phyloP scores from a whole-genome alignment of 2,113 vertebrate species.

The Xiphorhynchus elegans region DNA sequence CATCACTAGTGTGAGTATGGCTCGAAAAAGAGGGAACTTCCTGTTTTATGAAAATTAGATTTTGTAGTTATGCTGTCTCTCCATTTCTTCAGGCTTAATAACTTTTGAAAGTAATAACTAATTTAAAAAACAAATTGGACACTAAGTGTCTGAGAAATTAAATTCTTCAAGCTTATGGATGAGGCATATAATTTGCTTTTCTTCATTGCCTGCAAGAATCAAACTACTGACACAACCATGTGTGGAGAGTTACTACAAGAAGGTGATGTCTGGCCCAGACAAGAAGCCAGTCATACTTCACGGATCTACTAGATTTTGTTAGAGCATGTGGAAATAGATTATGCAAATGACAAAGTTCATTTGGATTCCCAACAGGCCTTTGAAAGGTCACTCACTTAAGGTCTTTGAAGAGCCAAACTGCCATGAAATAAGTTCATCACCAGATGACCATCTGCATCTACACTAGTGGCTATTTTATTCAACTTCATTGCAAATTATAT shows the following conservation, averaged over 20 bases:
- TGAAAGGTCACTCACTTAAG: not conserved
- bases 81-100: not conserved
- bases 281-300: not conserved
- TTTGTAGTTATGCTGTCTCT: not conserved
- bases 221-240: not conserved
- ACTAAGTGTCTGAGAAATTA: not conserved
- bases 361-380: not conserved
- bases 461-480: not conserved
- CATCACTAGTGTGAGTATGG: not conserved
- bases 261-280: not conserved
- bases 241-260: not conserved
- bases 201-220: not conserved
- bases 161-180: not conserved
- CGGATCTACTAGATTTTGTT: not conserved
- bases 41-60: not conserved
- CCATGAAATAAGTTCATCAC: not conserved
- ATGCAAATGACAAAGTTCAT: not conserved
- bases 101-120: not conserved
- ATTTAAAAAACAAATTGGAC: conserved; percentile 9
- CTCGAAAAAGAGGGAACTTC: not conserved
- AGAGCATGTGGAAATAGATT: not conserved
- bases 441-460: not conserved
- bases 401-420: not conserved
- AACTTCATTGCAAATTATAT: not conserved
- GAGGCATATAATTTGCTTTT: not conserved